Base-by-base conservation (phyloP, 2,888 invertebrate species). In the Pachymerium ferrugineum region DNA sequence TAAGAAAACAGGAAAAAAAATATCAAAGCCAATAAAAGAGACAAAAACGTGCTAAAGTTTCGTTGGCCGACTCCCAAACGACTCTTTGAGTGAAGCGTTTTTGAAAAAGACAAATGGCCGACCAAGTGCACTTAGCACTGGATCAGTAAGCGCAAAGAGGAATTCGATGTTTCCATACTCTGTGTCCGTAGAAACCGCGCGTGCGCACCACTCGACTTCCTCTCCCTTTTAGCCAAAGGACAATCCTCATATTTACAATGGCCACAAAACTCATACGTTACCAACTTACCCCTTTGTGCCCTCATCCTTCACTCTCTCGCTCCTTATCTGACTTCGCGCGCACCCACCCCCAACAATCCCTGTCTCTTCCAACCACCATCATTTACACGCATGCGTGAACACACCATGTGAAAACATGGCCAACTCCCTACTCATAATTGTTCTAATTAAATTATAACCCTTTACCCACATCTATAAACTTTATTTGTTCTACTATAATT, bases 11-110 rank as follows among this genome's bases (percentile, higher is more conserved):
- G n/a, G 22, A 47, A 16, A 47, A 14, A 47, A 47, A 47, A 47
- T 19, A 19, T 54, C 16, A 54, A 54, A 54, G 22, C 16, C 16
- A 42, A 42, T 42, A 42, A n/a, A 54, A 16, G 16, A 22, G 47
- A 54, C 47, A 54, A 54, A 54, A 54, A 54, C 47, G 47, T 54
- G 47, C 47, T 54, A 54, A 54, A 54, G 47, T 54, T 54, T 54
- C 47, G 47, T 54, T 54, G 47, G 47, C 47, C 47, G 47, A n/a
- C 10, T 54, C 47, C 47, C 47, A 54, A 54, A 54, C 22, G 47
- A 54, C 47, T 54, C 47, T 54, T 54, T 22, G 47, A 54, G 19
- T 54, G 19, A 54, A 54, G 47, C 47, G 47, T 54, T 54, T 54
- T 54, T 54, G 47, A 54, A 54, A 54, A 54, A 54, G 47, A 54